Evolutionary conservation across 2,797 vertebrate species (phyloP).

Genomic region (Melanotaenia boesemani): DNA sequence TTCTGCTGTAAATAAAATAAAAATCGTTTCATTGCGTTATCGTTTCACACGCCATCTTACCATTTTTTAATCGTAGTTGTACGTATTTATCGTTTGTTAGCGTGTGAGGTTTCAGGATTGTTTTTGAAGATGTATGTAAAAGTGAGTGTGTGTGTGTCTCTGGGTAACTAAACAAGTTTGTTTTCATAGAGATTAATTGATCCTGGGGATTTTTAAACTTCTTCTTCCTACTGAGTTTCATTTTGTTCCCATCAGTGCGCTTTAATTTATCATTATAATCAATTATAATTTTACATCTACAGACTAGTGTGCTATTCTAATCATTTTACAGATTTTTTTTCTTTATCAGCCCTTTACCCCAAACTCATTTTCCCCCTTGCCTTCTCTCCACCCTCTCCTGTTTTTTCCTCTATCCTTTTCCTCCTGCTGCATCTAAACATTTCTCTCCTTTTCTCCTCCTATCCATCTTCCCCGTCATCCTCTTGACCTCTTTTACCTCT

Average conservation of each 20-base stretch:
- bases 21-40: no score
- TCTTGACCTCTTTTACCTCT: slow-evolving; percentile 33
- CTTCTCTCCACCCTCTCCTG: not conserved
- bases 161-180: not conserved
- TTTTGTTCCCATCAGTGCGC: slow-evolving; percentile 8
- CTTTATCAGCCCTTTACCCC: no score
- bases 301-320: no score
- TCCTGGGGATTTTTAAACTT: not conserved
- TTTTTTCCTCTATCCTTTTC: slow-evolving; percentile 27
- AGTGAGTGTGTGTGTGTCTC: not conserved
- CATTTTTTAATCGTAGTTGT: no score
- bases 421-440: slow-evolving; percentile 21
- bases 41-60: no score
- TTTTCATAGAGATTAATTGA: not conserved
- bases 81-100: no score
- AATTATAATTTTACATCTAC: not conserved
- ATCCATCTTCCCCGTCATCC: slow-evolving; percentile 33
- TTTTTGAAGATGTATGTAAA: not conserved
- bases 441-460: slow-evolving; percentile 6
- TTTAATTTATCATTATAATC: not conserved
- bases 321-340: no score
- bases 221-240: not conserved
- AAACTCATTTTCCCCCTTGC: no score
- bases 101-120: no score
- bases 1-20: no score